A percentile compares a stretch with the other conserved stretches of the same genome.
phyloP scores from a whole-genome alignment of 1,140 invertebrate species.

The Diorhabda sublineata region DNA sequence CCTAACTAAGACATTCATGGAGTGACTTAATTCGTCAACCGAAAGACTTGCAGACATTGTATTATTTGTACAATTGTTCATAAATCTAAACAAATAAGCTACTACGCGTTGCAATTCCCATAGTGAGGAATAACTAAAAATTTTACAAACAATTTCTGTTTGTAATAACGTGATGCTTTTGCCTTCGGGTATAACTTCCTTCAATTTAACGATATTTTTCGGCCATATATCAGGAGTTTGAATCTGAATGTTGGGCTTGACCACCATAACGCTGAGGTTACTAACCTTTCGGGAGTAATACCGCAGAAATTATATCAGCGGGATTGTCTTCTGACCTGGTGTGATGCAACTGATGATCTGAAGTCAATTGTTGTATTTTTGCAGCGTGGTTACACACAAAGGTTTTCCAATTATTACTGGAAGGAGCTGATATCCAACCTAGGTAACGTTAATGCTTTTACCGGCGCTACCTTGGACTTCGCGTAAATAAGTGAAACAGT shows the following conservation, averaged over 20 bases:
- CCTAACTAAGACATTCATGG: neutral
- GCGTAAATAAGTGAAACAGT: neutral
- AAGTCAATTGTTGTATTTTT: constrained; percentile 15
- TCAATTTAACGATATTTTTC: neutral
- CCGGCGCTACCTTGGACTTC: neutral
- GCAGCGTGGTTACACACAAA: constrained; percentile 3
- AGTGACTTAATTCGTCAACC: constrained; percentile 1
- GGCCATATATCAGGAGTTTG: neutral
- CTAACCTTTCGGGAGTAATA: constrained; percentile 23
- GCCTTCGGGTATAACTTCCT: neutral
- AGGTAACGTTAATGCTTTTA: constrained; percentile 1
- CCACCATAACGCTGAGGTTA: constrained; percentile 36
- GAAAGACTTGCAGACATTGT: neutral
- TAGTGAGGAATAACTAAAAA: constrained; percentile 11
- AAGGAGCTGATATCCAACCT: neutral
- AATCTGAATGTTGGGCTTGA: constrained; percentile 7
- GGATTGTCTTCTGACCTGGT: constrained; percentile 33
- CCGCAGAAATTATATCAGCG: constrained; percentile 37
- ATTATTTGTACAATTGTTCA: neutral
- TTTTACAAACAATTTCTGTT: neutral
- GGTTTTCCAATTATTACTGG: neutral
- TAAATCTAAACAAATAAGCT: constrained; percentile 19
- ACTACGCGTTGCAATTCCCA: neutral
- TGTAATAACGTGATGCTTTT: neutral
- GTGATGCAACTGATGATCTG: constrained; percentile 25